Evolutionary conservation across 2,797 vertebrate genomes (phyloP).

Genomic region (Lacerta agilis): DNA sequence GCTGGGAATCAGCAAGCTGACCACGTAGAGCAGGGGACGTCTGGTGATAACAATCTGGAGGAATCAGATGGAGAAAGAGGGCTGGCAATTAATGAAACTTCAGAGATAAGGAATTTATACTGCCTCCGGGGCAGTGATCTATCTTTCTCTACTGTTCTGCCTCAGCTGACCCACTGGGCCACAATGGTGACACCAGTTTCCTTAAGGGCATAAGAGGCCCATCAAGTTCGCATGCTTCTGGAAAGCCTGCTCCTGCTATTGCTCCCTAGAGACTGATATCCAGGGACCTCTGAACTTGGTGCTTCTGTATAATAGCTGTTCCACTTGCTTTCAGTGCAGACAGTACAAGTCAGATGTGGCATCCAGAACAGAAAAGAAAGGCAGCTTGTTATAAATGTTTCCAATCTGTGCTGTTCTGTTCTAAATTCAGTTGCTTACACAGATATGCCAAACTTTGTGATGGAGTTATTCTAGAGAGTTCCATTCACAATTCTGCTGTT

Average conservation of each 20-base stretch:
- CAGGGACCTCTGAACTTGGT: neutral
- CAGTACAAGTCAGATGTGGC: neutral
- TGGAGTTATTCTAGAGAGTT: too few relatives aligned
- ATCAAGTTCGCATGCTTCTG: neutral
- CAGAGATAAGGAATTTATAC: neutral
- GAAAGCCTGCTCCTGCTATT: neutral
- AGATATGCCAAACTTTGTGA: neutral
- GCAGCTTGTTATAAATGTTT: neutral
- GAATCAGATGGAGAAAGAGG: too few relatives aligned
- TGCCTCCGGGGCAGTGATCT: neutral
- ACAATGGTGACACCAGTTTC: neutral
- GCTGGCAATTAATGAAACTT: too few relatives aligned
- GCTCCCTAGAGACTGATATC: neutral
- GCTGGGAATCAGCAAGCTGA: slow-evolving; percentile 83
- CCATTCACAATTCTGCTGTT: neutral
- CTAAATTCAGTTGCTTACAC: neutral
- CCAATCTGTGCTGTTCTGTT: neutral
- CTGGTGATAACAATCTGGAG: slow-evolving; percentile 86
- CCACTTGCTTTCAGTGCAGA: neutral
- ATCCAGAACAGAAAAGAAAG: neutral
- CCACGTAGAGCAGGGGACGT: slow-evolving; percentile 85
- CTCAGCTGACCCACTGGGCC: neutral
- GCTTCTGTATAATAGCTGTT: too few relatives aligned
- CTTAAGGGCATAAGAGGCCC: neutral
- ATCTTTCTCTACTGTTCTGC: neutral